Evolutionary conservation across 2,113 vertebrate genomes (phyloP), one percentile per base, ranked within the genome.

Genomic region (Ophthalmolycus amberensis): DNA sequence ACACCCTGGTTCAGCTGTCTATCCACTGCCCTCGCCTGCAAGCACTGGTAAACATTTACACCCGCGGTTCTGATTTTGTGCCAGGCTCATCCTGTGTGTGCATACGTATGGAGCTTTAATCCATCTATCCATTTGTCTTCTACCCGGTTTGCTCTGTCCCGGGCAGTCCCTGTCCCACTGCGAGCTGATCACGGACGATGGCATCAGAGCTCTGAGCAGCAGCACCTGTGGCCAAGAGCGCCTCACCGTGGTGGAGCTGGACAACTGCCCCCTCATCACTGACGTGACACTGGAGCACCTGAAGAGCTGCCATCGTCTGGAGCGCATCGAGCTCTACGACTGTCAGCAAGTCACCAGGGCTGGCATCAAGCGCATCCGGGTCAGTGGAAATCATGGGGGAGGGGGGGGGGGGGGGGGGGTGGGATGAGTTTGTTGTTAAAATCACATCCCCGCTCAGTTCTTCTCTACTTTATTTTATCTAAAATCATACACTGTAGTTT

Each of bases 181-280:
- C 79, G 97, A 98, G 94, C 89, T 97, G 90, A 96, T 98, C 93
- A 98, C 97, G 0, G 97, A 98, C 0, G 97, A 98, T 7, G 97
- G 97, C 59, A 98, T 98, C 90, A 94, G 97, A 84, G 96, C 97
- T 71, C 91, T 98, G 81, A 98, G 97, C 94, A 96, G 94, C 93
- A 97, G 97, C 16, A 90, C 96, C 0, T 97, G 97, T 34, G 97
- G 96, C 25, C 97, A 97, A 0, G 96, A 97, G 94, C 90, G 95
- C 86, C 95, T 98, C 87, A 96, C 95, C 9, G 96, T 98, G 8
- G 94, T 98, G 86, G 97, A 98, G 87, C 83, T 98, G 22, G 97
- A 98, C 87, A 98, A 97, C 93, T 98, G 97, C 90, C 97, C 97
- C 5, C 96, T 98, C 79, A 96, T 98, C 91, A 98, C 97, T 0